These are phyloP conservation scores for Meloidogyne exigua DNA, from an alignment of 1,140 invertebrate species.

Conservation along the genomic window DNA sequence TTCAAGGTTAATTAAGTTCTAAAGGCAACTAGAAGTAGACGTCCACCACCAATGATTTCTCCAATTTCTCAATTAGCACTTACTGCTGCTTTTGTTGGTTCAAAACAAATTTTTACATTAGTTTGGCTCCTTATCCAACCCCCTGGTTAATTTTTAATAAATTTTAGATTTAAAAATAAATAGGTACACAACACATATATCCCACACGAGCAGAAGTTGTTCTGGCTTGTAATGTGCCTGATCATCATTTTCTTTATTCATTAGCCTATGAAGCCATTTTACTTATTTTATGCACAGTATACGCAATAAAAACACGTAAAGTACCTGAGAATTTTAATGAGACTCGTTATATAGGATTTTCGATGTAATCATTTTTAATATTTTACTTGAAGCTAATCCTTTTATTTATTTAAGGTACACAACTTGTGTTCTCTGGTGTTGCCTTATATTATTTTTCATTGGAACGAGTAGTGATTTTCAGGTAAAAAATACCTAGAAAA, in stretches of 20 bases:
- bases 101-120: constrained; percentile 70
- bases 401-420: constrained; percentile 68
- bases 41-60: constrained; percentile 74
- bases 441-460: constrained; percentile 75
- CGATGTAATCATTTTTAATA: constrained; percentile 66
- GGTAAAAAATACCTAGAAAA: constrained; percentile 56
- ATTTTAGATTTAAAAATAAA: not conserved
- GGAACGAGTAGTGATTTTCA: constrained; percentile 68
- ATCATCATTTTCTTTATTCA: constrained; percentile 74
- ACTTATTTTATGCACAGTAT: constrained; percentile 74
- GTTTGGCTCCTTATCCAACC: constrained; percentile 72
- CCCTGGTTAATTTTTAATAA: constrained; percentile 65
- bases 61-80: constrained; percentile 74
- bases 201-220: constrained; percentile 68
- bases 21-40: constrained; percentile 70
- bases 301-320: constrained; percentile 75
- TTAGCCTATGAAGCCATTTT: constrained; percentile 76
- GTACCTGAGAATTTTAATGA: constrained; percentile 76
- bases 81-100: constrained; percentile 69
- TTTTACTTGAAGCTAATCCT: not conserved
- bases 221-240: constrained; percentile 73
- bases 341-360: constrained; percentile 75
- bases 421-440: constrained; percentile 76
- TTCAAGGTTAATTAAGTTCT: not conserved
- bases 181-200: constrained; percentile 61